A percentile compares a stretch with the other conserved stretches of the same genome.
Conservation (phyloP, 2,888 invertebrate genomes). For the Empis livida region DNA sequence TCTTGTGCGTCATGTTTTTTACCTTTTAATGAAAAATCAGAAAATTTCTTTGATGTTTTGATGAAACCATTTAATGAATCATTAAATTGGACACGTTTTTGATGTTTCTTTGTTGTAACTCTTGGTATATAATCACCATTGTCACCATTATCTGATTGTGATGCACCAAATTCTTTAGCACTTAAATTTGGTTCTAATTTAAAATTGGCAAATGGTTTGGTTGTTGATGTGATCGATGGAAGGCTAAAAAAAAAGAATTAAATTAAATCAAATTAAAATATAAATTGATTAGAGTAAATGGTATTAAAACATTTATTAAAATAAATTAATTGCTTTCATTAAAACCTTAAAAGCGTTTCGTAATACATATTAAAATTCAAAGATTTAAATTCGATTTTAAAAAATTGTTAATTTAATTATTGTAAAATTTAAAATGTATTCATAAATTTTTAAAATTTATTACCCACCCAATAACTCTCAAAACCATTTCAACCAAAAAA, state of each 20-base stretch:
- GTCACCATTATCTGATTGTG: conserved; percentile 19
- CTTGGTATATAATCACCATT: conserved; percentile 12
- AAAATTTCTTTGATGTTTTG: conserved; percentile 20
- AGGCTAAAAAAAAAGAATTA: conserved; percentile 23
- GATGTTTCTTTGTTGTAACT: conserved; percentile 18
- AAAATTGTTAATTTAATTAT: too few species aligned
- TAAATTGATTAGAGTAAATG: background rate
- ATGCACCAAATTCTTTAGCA: conserved; percentile 29
- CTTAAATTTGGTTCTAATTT: conserved; percentile 34
- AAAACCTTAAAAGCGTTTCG: too few species aligned
- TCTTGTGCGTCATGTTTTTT: conserved; percentile 17
- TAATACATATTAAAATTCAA: too few species aligned
- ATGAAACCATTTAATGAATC: conserved; percentile 27
- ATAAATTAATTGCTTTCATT: background rate
- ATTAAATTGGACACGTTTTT: conserved; percentile 34
- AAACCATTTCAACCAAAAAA: too few species aligned
- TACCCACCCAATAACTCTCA: too few species aligned
- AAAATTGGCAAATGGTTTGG: conserved; percentile 32
- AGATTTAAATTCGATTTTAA: too few species aligned
- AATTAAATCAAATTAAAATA: background rate
- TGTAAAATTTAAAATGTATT: too few species aligned
- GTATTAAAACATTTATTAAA: background rate
- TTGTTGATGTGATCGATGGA: conserved; percentile 28
- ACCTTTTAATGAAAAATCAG: conserved; percentile 23
- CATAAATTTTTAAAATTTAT: too few species aligned